Conservation (phyloP, 2,113 vertebrate species). For the Callionymus lyra region DNA sequence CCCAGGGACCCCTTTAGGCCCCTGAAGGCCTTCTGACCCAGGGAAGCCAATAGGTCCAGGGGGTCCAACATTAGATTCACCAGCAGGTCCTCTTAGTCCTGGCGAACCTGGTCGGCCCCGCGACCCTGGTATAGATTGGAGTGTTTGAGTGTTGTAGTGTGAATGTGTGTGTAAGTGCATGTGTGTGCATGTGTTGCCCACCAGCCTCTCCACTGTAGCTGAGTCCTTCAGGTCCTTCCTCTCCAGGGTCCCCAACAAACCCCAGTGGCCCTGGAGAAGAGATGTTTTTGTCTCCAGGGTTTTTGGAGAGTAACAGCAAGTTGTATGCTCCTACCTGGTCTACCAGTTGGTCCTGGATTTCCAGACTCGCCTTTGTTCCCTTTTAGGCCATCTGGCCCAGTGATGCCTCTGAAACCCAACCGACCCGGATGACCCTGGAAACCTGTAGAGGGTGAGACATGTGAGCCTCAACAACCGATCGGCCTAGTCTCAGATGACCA, state of each 20-base stretch:
- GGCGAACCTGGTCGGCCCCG: conserved; percentile 38
- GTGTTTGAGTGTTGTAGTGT: neutral
- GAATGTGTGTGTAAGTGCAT: neutral
- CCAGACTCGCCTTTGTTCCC: conserved; percentile 52
- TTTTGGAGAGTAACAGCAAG: neutral
- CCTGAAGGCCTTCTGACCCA: conserved; percentile 41
- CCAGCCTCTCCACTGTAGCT: conserved; percentile 44
- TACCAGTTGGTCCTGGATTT: conserved; percentile 28
- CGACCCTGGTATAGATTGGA: conserved; percentile 27
- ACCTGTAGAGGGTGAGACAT: conserved; percentile 14
- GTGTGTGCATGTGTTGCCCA: conserved; percentile 5
- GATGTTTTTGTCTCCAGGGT: neutral
- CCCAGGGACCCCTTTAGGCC: conserved; percentile 64
- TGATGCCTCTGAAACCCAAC: conserved; percentile 36
- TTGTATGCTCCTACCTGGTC: conserved; percentile 35
- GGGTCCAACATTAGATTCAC: conserved; percentile 36
- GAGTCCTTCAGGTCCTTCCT: conserved; percentile 47
- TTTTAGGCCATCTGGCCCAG: conserved; percentile 48
- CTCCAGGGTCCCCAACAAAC: conserved; percentile 43
- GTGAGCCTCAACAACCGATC: neutral
- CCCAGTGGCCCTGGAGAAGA: conserved; percentile 41
- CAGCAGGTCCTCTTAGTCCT: conserved; percentile 50
- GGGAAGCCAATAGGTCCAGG: conserved; percentile 38
- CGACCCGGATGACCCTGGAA: conserved; percentile 27
- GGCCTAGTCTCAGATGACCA: neutral